Conservation (phyloP, 2,888 invertebrate species). For the Phyllotreta cruciferae region DNA sequence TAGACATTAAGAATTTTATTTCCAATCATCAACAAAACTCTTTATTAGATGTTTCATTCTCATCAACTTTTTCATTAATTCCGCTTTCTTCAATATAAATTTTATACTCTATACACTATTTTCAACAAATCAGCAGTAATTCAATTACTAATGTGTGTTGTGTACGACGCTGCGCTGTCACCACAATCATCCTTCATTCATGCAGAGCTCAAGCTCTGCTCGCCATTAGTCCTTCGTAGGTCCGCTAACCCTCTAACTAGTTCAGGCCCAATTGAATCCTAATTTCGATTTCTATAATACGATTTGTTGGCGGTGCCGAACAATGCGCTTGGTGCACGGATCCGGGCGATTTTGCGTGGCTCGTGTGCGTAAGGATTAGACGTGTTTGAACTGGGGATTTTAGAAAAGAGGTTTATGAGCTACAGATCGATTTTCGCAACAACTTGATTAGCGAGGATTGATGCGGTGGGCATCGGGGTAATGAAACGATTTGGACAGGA, state of each 20-base stretch:
- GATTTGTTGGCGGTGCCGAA: constrained; percentile 47
- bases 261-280: constrained; percentile 55
- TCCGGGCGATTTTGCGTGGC: constrained; percentile 4
- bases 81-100: too few relatives aligned
- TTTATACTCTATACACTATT: too few relatives aligned
- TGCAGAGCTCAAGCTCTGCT: too few relatives aligned
- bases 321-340: constrained; percentile 16
- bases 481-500: neutral
- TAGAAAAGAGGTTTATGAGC: constrained; percentile 15
- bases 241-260: constrained; percentile 29
- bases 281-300: constrained; percentile 41
- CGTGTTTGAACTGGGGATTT: constrained; percentile 29
- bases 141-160: too few relatives aligned
- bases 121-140: too few relatives aligned
- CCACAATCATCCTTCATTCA: too few relatives aligned
- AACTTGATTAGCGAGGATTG: constrained; percentile 28
- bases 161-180: too few relatives aligned
- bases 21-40: too few relatives aligned
- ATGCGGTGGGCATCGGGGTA: neutral
- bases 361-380: constrained; percentile 18
- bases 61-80: too few relatives aligned
- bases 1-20: too few relatives aligned
- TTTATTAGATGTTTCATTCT: too few relatives aligned
- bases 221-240: too few relatives aligned
- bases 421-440: constrained; percentile 22